phyloP scores from a whole-genome alignment of 2,113 vertebrate genomes.

The Narcine bancroftii region DNA sequence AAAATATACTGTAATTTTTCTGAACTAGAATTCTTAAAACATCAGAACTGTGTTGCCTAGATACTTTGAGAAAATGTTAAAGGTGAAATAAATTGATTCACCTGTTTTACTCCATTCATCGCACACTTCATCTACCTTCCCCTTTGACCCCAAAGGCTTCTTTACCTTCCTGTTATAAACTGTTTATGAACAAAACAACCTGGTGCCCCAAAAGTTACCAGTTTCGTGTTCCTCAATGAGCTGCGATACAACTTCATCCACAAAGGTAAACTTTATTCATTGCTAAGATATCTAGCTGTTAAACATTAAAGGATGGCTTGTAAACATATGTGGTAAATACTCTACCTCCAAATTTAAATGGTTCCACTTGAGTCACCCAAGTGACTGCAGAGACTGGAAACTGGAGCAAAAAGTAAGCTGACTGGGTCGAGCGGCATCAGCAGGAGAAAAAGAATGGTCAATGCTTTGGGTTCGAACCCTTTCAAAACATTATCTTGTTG shows the following conservation, averaged over 20 bases:
- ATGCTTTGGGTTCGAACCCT: too few species aligned
- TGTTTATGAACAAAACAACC: not conserved
- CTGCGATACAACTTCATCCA: not conserved
- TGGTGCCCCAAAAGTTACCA: not conserved
- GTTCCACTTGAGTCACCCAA: too few species aligned
- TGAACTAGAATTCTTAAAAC: not conserved
- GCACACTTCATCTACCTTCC: conserved; percentile 19
- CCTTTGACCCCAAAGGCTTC: not conserved
- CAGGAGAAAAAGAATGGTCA: too few species aligned
- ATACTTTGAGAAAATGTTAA: not conserved
- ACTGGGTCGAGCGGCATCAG: too few species aligned
- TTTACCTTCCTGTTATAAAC: not conserved
- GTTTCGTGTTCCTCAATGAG: not conserved
- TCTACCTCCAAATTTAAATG: not conserved
- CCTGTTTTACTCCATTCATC: conserved; percentile 21
- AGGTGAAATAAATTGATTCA: conserved; percentile 3
- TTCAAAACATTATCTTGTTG: too few species aligned
- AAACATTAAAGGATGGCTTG: not conserved
- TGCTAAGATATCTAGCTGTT: not conserved
- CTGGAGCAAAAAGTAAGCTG: too few species aligned
- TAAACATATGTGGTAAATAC: not conserved
- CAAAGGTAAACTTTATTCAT: not conserved
- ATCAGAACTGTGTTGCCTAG: too few species aligned
- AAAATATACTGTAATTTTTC: not conserved
- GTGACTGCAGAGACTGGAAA: too few species aligned